Percentiles rank a stretch among this genome's conserved stretches.
phyloP scores from a whole-genome alignment of 2,888 invertebrate genomes.

The Strigamia maritima region DNA sequence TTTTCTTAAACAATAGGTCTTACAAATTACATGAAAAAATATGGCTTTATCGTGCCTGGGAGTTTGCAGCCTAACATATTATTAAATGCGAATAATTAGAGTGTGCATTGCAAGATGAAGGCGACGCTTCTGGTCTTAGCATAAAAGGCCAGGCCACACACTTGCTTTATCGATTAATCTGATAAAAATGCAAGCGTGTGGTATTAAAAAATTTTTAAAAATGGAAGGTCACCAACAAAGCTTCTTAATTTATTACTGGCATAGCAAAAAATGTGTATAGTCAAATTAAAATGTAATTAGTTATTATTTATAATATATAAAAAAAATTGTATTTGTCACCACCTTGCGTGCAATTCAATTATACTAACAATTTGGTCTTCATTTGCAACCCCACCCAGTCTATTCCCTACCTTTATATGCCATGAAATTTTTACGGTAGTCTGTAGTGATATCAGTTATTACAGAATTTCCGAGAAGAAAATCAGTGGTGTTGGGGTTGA shows the following conservation, averaged over 20 bases:
- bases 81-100: conserved; percentile 24
- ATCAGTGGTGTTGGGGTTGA: too few relatives aligned
- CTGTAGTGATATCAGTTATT: too few relatives aligned
- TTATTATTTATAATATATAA: neutral
- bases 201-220: neutral
- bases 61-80: conserved; percentile 10
- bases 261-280: neutral
- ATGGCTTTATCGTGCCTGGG: conserved; percentile 20
- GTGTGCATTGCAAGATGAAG: conserved; percentile 29
- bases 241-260: conserved; percentile 2
- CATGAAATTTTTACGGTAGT: too few relatives aligned
- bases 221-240: neutral
- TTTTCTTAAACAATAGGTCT: conserved; percentile 20
- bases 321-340: neutral
- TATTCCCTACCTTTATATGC: too few relatives aligned
- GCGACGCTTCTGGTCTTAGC: conserved; percentile 29
- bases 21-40: conserved; percentile 18
- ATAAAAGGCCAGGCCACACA: conserved; percentile 25
- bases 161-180: conserved; percentile 21
- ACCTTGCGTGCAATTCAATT: too few relatives aligned
- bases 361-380: too few relatives aligned
- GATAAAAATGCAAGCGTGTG: neutral
- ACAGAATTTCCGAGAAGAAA: too few relatives aligned
- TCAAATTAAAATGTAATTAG: neutral
- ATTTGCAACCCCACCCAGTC: too few relatives aligned